Evolutionary conservation across 2,797 vertebrate genomes (phyloP).

Genomic region (Acanthiza pusilla): DNA sequence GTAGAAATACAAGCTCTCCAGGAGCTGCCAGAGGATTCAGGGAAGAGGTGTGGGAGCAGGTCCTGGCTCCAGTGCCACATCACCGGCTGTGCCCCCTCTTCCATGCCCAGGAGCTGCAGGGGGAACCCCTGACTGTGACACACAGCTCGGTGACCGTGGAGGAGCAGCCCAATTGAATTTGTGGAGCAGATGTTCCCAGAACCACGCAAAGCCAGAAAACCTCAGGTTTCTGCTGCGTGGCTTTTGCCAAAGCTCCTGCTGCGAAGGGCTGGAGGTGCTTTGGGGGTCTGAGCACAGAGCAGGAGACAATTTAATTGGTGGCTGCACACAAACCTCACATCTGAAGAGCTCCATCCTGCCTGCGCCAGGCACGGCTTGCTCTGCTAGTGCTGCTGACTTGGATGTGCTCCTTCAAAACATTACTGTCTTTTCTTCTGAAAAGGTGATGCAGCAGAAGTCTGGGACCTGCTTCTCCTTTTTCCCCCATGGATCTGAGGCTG

Average conservation of each 20-base stretch:
- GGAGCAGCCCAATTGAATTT: slow-evolving; percentile 27
- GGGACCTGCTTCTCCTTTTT: background rate
- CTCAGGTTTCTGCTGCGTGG: background rate
- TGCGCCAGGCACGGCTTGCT: background rate
- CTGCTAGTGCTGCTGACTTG: background rate
- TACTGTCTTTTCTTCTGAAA: background rate
- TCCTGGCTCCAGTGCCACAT: accelerated
- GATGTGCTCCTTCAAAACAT: background rate
- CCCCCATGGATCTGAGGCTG: background rate
- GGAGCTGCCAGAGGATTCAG: background rate
- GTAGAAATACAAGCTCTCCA: background rate
- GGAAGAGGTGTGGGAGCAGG: background rate
- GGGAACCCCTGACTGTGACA: background rate
- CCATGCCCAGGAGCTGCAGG: background rate
- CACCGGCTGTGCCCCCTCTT: background rate
- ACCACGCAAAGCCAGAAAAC: background rate
- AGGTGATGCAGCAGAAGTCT: background rate
- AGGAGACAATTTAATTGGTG: background rate
- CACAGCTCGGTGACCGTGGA: background rate
- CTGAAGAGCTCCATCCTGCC: background rate
- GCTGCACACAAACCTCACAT: background rate
- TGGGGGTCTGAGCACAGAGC: background rate
- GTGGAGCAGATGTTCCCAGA: background rate
- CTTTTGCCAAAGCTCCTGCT: background rate
- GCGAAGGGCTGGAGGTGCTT: accelerated